Base-by-base conservation (phyloP, 2,888 invertebrate species). In the Eristalis intricaria region DNA sequence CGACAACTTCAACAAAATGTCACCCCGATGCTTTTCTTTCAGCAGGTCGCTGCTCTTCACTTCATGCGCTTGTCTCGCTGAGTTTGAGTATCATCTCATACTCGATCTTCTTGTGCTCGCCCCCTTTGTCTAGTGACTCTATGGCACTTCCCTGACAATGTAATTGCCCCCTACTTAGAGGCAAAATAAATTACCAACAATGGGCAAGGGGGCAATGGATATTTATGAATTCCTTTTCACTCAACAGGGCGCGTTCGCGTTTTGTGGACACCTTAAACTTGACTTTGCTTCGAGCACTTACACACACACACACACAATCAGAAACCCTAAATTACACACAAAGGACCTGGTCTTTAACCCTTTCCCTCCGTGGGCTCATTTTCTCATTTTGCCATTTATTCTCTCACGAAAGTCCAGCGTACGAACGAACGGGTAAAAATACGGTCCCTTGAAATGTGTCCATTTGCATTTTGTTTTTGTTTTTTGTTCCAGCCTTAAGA, bases 141-240 rank as follows among this genome's bases (percentile, higher is more conserved):
- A 22, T 40, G 29, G 64, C 60, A 73, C 64, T 65, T 32, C 63
- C 15, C 60, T 38, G 76, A 80, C 75, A 84, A 61, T 40, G 79
- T 83, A 80, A 87, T 84, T 79, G 79, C 84, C 75, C 61, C 75
- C 75, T 71, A 79, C 79, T 80, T 87, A 68, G 79, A 64, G 75
- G 71, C 64, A 50, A 69, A 84, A 87, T 84, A 84, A 86, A 86
- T 86, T 86, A 74, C 74, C 86, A 60, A 82, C 77, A 68, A 60
- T 50, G 79, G 75, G 77, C 66, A n/a, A n/a, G 71, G 40, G 75
- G 43, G 26, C 66, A 87, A 87, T 87, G 79, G 87, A 87, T 79
- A 83, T 87, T 87, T 87, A 87, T 83, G 83, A 83, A 83, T 76
- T 71, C 83, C 73, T 76, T 32, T 79, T 79, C 76, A 87, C 79